A percentile compares a stretch with the other conserved stretches of the same genome.
phyloP scores from a whole-genome alignment of 2,113 vertebrate genomes.

The Neolamprologus tretocephalus region DNA sequence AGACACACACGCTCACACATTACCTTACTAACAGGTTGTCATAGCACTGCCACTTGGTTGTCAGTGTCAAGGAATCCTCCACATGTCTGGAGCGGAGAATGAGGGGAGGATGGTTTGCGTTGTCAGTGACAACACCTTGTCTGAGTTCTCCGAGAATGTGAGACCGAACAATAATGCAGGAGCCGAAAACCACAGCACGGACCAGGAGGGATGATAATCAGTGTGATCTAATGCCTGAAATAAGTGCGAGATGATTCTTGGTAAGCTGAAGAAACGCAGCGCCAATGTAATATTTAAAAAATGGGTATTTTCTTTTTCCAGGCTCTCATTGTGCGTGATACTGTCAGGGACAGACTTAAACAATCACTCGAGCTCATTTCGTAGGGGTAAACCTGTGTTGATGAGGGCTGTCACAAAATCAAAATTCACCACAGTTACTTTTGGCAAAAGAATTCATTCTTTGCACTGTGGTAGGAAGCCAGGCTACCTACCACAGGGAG shows the following conservation, averaged over 20 bases:
- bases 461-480: not conserved
- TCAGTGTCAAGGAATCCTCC: slow-evolving; percentile 53
- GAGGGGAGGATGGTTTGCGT: slow-evolving; percentile 40
- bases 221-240: slow-evolving; percentile 26
- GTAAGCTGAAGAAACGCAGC: not conserved
- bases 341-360: not conserved
- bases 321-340: not conserved
- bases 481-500: not conserved
- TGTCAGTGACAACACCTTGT: slow-evolving; percentile 56
- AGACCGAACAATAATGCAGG: slow-evolving; percentile 27
- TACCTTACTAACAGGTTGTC: slow-evolving; percentile 62
- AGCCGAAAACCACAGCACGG: not conserved
- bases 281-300: not conserved
- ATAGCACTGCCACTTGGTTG: slow-evolving; percentile 42
- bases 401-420: not conserved
- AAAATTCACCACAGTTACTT: not conserved
- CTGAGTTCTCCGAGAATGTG: slow-evolving; percentile 15
- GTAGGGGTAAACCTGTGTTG: not conserved
- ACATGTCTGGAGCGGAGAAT: slow-evolving; percentile 27
- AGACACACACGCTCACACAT: not conserved
- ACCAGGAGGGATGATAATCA: slow-evolving; percentile 16
- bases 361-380: not conserved
- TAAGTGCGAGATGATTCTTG: not conserved
- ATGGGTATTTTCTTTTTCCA: not conserved
- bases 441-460: not conserved